A percentile compares a stretch with the other conserved stretches of the same genome.
These are phyloP conservation scores for Zaprionus gabonicus DNA, from an alignment of 1,140 invertebrate genomes.

Conservation along the genomic window DNA sequence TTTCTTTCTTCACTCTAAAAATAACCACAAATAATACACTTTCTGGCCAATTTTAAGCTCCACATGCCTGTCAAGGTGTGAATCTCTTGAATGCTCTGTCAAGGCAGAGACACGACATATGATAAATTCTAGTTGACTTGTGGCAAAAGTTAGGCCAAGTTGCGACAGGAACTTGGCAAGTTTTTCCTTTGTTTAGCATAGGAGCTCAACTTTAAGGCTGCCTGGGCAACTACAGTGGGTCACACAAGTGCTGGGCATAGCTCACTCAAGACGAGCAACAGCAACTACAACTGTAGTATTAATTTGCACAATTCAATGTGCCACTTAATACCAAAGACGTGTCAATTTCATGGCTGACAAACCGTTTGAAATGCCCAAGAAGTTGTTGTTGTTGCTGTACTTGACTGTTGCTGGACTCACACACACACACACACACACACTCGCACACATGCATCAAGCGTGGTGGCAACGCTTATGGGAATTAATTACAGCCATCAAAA, in stretches of 20 bases:
- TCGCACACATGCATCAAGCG: slow-evolving; percentile 30
- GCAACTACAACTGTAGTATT: slow-evolving; percentile 60
- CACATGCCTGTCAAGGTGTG: background rate
- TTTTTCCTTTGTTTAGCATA: background rate
- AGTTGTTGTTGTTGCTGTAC: slow-evolving; percentile 9
- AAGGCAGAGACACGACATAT: background rate
- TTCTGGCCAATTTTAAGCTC: background rate
- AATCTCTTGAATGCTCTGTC: background rate
- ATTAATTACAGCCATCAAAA: slow-evolving; percentile 83
- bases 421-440: background rate
- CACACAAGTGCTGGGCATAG: background rate
- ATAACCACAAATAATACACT: background rate
- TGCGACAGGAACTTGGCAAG: background rate
- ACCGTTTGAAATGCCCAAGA: slow-evolving; percentile 49
- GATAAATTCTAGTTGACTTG: slow-evolving; percentile 1
- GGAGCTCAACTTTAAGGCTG: background rate
- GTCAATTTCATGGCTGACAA: slow-evolving; percentile 81
- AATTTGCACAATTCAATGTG: slow-evolving; percentile 82
- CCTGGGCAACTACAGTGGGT: slow-evolving; percentile 8
- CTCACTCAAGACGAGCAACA: background rate
- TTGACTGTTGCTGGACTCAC: slow-evolving; percentile 5
- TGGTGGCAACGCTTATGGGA: slow-evolving; percentile 61
- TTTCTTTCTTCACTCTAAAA: background rate
- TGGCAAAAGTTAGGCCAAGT: background rate
- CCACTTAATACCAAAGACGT: slow-evolving; percentile 81